Evolutionary conservation across 2,888 invertebrate species (phyloP), one percentile per base, ranked within the genome.

Genomic region (Ophioninae sp.): DNA sequence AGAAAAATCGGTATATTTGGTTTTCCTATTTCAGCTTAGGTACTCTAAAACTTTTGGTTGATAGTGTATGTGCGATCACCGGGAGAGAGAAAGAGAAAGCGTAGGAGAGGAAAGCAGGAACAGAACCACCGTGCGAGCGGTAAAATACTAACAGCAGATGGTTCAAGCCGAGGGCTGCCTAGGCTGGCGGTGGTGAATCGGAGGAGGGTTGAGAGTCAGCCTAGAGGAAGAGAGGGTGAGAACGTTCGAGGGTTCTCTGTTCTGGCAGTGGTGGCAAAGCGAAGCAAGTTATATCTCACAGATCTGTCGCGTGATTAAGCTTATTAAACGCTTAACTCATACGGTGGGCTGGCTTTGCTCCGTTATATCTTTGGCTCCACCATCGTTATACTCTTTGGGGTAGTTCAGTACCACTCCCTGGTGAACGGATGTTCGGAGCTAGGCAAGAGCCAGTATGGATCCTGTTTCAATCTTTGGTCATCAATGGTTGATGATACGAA

Each of bases 321-420:
- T 93, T 93, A 93, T 92, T 93, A 93, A 92, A 93, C 92, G 92
- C 92, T 92, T 93, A 92, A 93, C 92, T 92, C 92, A 93, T 89
- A 74, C 80, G 87, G 89, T 85, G 88, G 88, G 87, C 89, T 90
- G 89, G 89, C 87, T 89, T 88, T 88, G 81, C 82, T 81, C 86
- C 68, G 83, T 84, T 81, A 84, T 87, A 87, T 84, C 85, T 86
- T 76, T 81, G 80, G 72, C 86, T 78, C 69, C 79, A 77, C 72
- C 82, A 73, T 81, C 84, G 84, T 75, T 76, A 73, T 68, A 77
- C 61, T 21, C 77, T 68, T 50, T 41, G 44, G 76, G 84, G 81
- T 75, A 65, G 75, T 75, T 59, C 65, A 65, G 75, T 57, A 80
- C 77, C 57, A 69, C 74, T 75, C 23, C 69, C 59, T 75, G 67